Evolutionary conservation across 2,113 vertebrate genomes (phyloP).

Genomic region (Melospiza georgiana): DNA sequence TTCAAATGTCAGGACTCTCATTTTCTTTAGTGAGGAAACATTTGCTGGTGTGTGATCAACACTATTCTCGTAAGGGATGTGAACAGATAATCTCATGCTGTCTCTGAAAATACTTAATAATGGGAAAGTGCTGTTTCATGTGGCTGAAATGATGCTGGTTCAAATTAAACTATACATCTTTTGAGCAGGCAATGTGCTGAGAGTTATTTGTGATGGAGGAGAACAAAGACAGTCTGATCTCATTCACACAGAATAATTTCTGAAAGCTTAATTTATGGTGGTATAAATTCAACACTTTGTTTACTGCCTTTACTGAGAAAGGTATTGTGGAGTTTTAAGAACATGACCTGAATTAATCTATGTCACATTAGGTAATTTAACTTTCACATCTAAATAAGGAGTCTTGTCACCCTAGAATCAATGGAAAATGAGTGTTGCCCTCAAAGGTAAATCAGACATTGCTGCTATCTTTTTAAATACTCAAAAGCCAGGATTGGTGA

Average conservation of each 20-base stretch:
- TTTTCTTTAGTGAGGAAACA: not conserved
- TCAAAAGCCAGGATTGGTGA: not conserved
- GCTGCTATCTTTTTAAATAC: not conserved
- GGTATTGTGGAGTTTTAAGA: not conserved
- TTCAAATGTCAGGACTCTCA: not conserved
- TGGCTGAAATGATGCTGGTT: not conserved
- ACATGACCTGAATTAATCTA: not conserved
- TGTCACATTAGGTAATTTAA: not conserved
- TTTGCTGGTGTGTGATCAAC: not conserved
- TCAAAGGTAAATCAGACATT: not conserved
- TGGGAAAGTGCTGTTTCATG: not conserved
- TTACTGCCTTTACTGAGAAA: not conserved
- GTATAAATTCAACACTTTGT: not conserved
- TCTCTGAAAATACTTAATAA: constrained; percentile 3
- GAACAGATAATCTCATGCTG: not conserved
- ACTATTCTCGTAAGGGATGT: not conserved
- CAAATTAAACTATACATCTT: constrained; percentile 25
- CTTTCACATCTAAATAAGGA: not conserved
- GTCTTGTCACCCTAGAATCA: not conserved
- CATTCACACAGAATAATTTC: not conserved
- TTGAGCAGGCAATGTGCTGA: not conserved
- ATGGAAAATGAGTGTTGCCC: not conserved
- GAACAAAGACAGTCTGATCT: not conserved
- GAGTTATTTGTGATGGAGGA: not conserved
- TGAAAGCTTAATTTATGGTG: not conserved